A percentile compares a stretch with the other conserved stretches of the same genome.
Evolutionary conservation across 2,888 invertebrate genomes (phyloP).

Genomic region (Fragum fragum): DNA sequence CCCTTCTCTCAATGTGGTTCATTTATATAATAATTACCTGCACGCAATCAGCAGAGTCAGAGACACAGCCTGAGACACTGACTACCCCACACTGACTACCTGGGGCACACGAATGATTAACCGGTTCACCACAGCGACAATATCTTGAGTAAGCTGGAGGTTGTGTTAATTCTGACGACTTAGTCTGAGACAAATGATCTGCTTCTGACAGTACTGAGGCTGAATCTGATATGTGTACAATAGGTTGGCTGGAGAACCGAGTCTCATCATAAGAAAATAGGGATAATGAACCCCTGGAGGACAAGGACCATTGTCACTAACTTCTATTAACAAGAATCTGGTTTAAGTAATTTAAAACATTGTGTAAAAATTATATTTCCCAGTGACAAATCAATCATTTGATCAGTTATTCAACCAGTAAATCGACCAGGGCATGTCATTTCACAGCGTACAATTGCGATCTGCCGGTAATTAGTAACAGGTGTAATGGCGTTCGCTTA

Average conservation of each 20-base stretch:
- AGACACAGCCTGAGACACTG: background rate
- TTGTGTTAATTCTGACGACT: background rate
- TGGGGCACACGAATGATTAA: background rate
- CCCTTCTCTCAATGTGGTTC: background rate
- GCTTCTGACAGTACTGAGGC: background rate
- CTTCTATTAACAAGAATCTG: too few species aligned
- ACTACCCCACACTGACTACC: background rate
- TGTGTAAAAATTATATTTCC: too few species aligned
- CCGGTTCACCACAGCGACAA: background rate
- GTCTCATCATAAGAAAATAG: background rate
- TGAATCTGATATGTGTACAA: background rate
- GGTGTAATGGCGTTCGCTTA: too few species aligned
- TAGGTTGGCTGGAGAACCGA: background rate
- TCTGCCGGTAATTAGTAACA: too few species aligned
- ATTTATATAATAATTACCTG: background rate
- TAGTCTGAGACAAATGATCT: background rate
- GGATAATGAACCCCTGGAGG: background rate
- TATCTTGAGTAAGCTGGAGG: background rate
- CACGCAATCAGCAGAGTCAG: background rate
- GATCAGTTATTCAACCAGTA: too few species aligned
- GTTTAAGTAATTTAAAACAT: too few species aligned
- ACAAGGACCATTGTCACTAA: too few species aligned
- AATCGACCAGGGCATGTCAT: too few species aligned
- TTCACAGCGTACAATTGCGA: too few species aligned
- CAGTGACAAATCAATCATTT: too few species aligned